Evolutionary conservation across 2,113 vertebrate genomes (phyloP), one percentile per base, ranked within the genome.

Genomic region (Accipiter virgatus): DNA sequence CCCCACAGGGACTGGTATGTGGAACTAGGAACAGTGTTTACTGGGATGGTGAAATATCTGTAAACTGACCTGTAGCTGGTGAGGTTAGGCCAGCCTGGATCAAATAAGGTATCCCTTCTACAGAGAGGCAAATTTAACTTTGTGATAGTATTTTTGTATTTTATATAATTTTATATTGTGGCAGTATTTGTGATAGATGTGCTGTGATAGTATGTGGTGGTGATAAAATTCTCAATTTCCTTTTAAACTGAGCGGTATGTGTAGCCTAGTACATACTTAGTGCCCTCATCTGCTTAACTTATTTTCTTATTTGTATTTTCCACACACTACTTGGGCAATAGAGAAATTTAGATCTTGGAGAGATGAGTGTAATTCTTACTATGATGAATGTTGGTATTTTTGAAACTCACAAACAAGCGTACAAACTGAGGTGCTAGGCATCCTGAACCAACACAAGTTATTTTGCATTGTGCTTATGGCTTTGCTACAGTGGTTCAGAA

Each of bases 1-100:
- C 0, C 10, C 36, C 13, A 0, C 26, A 15, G 50, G 38, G 19
- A 7, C 56, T 38, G 66, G 8, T 36, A 0, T 7, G 26, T 22
- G 38, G 42, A 40, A 25, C 36, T 40, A 27, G 45, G 43, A 83
- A 3, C 43, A 36, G 4, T 1, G 0, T n/a, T 87, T 50, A 27
- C 42, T 50, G 11, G 40, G 31, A 13, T 65, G 50, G 73, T 48
- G 14, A 58, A 62, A 4, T 48, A 34, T 2, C 36, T 84, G 9
- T 32, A 43, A 48, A 45, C 62, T 70, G 63, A 38, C 36, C 36
- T 53, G 15, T 15, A 32, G 52, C 50, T 58, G 42, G 25, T 74
- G 50, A 88, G 16, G 12, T 62, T 79, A 43, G 61, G 38, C 36
- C 62, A 88, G 40, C 34, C 58, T 77, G 53, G 34, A 55, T 63